Evolutionary conservation across 30 jellyfish, hydroid and myxozoan species (phyloP), one percentile per base, ranked within the genome.

Genomic region (Morbakka virulenta): DNA sequence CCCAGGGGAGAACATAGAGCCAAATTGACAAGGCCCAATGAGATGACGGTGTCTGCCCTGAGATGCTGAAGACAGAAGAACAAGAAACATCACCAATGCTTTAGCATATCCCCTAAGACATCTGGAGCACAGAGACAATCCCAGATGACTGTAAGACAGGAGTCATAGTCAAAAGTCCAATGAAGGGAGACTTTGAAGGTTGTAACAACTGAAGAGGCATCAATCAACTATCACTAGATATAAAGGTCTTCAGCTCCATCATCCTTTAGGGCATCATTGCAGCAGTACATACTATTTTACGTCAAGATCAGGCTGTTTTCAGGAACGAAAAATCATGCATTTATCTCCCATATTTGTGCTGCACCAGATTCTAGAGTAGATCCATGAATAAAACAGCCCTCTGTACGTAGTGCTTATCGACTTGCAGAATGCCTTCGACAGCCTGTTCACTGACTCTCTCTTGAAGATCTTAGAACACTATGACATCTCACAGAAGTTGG

Each of bases 71-170:
- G 57, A 17, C 9, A 41, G 57, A 41, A 41, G 13, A 41, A 17
- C 9, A 41, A 41, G 17, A 9, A 41, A n/a, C n/a, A n/a, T 17
- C 57, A 41, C 57, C 13, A 6, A 41, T 41, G 13, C 17, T 41
- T 17, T 17, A 41, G 17, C 17, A 17, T n/a, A n/a, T n/a, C n/a
- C n/a, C n/a, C n/a, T n/a, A n/a, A n/a, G n/a, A n/a, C n/a, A n/a
- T n/a, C n/a, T n/a, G n/a, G n/a, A 47, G 71, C 71, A 57, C 71
- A 11, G n/a, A n/a, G n/a, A n/a, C 57, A 17, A 41, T 17, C 57
- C 57, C 13, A 17, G 17, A 41, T 41, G 17, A 41, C 13, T 6
- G 57, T 9, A 17, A 41, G 17, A 41, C 13, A 9, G 57, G 57
- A 6, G 57, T 41, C 57, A n/a, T n/a, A n/a, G 57, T 41, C 57